Percentiles rank a stretch among this genome's conserved stretches.
Evolutionary conservation across 2,113 vertebrate genomes (phyloP).

Genomic region (Sisor rabdophorus): DNA sequence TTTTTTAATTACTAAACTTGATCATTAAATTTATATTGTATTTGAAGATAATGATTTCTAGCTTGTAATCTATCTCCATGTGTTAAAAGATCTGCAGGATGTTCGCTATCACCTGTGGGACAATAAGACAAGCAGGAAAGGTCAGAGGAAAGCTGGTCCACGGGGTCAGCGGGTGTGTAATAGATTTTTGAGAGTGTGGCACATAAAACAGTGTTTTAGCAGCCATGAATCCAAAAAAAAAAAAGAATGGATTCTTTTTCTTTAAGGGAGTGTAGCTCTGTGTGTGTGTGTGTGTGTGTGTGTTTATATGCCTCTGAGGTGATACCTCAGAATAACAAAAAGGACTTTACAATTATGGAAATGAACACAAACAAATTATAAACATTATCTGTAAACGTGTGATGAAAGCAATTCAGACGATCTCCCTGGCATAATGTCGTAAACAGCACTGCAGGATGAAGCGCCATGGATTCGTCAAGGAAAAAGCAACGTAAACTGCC

Average conservation of each 20-base stretch:
- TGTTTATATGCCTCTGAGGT: background rate
- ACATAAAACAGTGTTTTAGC: background rate
- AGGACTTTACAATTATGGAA: constrained; percentile 31
- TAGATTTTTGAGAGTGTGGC: background rate
- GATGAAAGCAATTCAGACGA: constrained; percentile 20
- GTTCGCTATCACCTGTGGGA: constrained; percentile 22
- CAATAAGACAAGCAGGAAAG: background rate
- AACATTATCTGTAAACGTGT: constrained; percentile 1
- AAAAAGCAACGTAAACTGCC: constrained; percentile 4
- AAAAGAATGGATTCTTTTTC: background rate
- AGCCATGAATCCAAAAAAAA: background rate
- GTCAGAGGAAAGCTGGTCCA: background rate
- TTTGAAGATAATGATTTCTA: background rate
- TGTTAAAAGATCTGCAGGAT: constrained; percentile 15
- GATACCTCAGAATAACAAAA: background rate
- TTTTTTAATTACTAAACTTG: background rate
- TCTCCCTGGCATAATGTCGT: background rate
- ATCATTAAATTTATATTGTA: background rate
- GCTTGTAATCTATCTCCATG: constrained; percentile 33
- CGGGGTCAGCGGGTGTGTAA: background rate
- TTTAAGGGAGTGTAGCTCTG: background rate
- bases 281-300: background rate
- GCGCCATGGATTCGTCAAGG: background rate
- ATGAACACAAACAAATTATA: constrained; percentile 26
- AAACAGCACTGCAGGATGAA: background rate